Evolutionary conservation across 23 tunicate species (phyloP), one percentile per base, ranked within the genome.

Genomic region (Ascidia mentula): DNA sequence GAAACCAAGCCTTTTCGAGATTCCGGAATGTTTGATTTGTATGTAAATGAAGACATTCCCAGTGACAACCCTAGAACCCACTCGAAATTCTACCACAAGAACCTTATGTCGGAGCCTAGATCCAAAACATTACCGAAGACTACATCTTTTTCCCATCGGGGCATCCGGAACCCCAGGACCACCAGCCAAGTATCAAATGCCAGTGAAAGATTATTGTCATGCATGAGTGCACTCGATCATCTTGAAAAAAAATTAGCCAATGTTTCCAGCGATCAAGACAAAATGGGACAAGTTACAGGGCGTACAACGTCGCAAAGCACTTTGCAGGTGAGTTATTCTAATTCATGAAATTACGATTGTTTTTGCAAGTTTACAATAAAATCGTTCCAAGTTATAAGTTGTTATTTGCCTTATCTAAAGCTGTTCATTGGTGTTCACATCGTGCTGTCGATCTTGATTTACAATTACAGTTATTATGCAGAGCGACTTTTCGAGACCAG

Each of bases 171-270:
- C 6, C 28, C 12, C 65, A 37, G 81, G 20, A 72, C 70, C n/a
- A 36, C 34, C 26, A 45, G 84, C 33, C 85, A 72, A n/a, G 74
- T 76, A 12, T 86, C 90, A 33, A 38, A 34, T 37, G 81, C 81
- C 31, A 86, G 80, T 69, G 81, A 86, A 18, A 69, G 76, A 72
- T 60, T 88, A 1, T 4, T 82, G 59, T 60, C 77, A 37, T 88
- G 93, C 73, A 88, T 88, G 76, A 46, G 75, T 40, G 46, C 79
- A 13, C 79, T 88, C 13, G 93, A 88, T 26, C 72, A 72, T 8
- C 45, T 88, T 32, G 83, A 74, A 30, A 45, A 70, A 38, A 65
- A 78, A 61, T 46, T 88, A 72, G 82, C 83, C 22, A 77, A 35
- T 32, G 87, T 82, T 31, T 40, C 69, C 2, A 37, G 13, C 30